Evolutionary conservation across 2,888 invertebrate genomes (phyloP).

Genomic region (Endomychus coccineus): DNA sequence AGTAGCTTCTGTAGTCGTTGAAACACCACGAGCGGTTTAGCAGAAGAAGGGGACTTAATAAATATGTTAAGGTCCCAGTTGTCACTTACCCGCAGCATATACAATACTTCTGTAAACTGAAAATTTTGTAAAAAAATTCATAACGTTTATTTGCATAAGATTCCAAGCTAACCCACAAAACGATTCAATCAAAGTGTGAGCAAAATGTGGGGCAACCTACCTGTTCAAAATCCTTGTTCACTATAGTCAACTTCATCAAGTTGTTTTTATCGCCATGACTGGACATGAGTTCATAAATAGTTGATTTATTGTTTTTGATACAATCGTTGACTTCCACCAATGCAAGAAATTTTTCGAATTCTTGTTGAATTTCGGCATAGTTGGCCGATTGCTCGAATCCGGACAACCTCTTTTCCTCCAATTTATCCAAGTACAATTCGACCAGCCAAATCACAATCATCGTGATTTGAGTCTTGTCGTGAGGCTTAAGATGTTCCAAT

Average conservation of each 20-base stretch:
- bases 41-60: too few species aligned
- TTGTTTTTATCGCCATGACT: constrained; percentile 93
- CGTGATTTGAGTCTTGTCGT: constrained; percentile 82
- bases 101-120: too few species aligned
- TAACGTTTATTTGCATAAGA: too few species aligned
- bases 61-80: too few species aligned
- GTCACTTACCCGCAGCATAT: too few species aligned
- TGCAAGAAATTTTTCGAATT: constrained; percentile 70
- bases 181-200: too few species aligned
- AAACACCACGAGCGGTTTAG: too few species aligned
- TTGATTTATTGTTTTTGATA: constrained; percentile 70
- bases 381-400: constrained; percentile 35
- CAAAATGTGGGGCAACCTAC: too few species aligned
- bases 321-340: constrained; percentile 68
- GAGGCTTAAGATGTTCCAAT: constrained; percentile 60
- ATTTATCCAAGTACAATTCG: constrained; percentile 83
- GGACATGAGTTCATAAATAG: constrained; percentile 84
- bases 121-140: too few species aligned
- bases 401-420: constrained; percentile 63
- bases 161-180: too few species aligned
- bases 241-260: constrained; percentile 76
- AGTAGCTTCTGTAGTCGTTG: too few species aligned
- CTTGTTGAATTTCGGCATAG: constrained; percentile 60
- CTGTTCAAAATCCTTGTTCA: constrained; percentile 87
- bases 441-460: constrained; percentile 93